phyloP scores from a whole-genome alignment of 2,797 vertebrate genomes.

The Sebastes kiyomatsui region DNA sequence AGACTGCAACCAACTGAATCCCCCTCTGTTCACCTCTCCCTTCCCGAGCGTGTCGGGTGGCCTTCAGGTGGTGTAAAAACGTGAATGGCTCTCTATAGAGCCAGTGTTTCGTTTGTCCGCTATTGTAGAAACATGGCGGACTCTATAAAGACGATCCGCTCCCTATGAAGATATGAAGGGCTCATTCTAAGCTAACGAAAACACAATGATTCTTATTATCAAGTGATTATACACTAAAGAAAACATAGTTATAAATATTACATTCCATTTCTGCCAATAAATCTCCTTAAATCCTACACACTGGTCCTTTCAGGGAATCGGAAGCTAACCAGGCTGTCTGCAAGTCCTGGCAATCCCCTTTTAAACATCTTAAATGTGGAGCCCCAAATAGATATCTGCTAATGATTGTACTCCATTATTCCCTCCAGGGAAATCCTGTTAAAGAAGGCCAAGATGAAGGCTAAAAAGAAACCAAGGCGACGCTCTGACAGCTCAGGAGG shows the following conservation, averaged over 20 bases:
- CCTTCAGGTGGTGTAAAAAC: not conserved
- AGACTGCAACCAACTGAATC: not conserved
- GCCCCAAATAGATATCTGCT: not conserved
- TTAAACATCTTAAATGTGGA: not conserved
- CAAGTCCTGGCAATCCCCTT: not conserved
- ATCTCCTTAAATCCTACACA: not conserved
- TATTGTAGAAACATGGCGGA: not conserved
- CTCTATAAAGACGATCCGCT: not conserved
- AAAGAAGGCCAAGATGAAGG: slow-evolving; percentile 92
- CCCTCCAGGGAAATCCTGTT: slow-evolving; percentile 86
- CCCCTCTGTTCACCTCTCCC: too few relatives aligned
- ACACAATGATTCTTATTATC: not conserved
- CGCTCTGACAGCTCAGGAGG: slow-evolving; percentile 95
- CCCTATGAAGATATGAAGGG: not conserved
- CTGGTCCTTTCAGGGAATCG: not conserved
- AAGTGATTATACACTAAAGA: not conserved
- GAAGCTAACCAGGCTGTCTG: not conserved
- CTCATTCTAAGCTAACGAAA: not conserved
- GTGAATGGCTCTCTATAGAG: not conserved
- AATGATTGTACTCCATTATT: slow-evolving; percentile 2
- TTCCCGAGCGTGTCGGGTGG: not conserved
- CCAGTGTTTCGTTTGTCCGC: not conserved
- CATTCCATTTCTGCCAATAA: not conserved
- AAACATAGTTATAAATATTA: not conserved
- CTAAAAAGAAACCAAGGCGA: slow-evolving; percentile 93